Conservation (phyloP, 2,888 invertebrate species). For the Synergus umbraculus region DNA sequence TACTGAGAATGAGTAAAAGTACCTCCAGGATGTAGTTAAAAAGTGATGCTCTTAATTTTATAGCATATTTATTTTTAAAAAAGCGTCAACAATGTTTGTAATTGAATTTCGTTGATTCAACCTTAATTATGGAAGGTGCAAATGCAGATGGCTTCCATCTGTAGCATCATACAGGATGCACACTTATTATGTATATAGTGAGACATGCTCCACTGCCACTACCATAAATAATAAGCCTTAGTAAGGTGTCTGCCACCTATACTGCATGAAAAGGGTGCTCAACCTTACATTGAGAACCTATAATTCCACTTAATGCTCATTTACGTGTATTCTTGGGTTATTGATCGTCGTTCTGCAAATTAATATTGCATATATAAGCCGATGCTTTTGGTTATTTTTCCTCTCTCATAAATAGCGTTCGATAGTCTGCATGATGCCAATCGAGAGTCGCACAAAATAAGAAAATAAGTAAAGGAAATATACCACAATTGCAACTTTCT, state of each 20-base stretch:
- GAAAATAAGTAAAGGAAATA: background rate
- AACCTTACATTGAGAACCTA: slow-evolving; percentile 46
- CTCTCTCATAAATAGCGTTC: background rate
- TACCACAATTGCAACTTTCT: background rate
- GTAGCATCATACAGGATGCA: slow-evolving; percentile 59
- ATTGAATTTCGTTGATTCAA: background rate
- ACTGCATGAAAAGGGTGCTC: slow-evolving; percentile 57
- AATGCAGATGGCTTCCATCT: background rate
- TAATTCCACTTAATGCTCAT: background rate
- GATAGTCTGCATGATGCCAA: background rate
- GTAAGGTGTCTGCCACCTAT: slow-evolving; percentile 44
- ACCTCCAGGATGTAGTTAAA: background rate
- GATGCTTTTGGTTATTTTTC: background rate
- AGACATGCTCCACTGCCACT: slow-evolving; percentile 63
- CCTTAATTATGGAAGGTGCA: background rate
- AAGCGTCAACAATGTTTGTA: background rate
- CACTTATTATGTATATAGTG: slow-evolving; percentile 59
- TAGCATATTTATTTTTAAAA: no score
- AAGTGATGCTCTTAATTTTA: no score
- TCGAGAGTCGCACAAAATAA: background rate
- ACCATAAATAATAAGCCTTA: slow-evolving; percentile 66
- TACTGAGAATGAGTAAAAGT: background rate
- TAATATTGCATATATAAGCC: slow-evolving; percentile 14
- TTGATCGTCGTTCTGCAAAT: background rate
- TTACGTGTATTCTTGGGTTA: background rate